phyloP scores from a whole-genome alignment of 2,888 invertebrate species.

The Ophion ellenae region DNA sequence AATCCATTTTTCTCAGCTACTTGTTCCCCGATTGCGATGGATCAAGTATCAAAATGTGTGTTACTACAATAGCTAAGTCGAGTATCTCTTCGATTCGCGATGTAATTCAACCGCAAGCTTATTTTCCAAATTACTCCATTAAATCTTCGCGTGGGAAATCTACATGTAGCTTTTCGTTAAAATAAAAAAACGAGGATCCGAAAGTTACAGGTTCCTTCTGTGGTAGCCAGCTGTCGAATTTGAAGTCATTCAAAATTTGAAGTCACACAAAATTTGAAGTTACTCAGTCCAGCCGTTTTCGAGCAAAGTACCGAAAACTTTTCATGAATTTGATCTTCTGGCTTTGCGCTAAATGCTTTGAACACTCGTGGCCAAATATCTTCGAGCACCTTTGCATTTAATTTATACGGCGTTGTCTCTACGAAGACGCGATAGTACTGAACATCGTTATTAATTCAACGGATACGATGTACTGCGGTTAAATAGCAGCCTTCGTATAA shows the following conservation, averaged over 20 bases:
- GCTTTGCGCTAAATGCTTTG: neutral
- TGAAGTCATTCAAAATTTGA: neutral
- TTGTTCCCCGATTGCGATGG: no score
- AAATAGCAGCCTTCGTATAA: neutral
- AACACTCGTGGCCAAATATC: neutral
- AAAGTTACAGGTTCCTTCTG: neutral
- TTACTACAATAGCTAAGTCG: no score
- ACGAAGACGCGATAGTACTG: neutral
- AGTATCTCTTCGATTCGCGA: no score
- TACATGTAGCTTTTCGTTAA: neutral
- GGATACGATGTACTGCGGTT: slow-evolving; percentile 1
- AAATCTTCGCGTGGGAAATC: neutral
- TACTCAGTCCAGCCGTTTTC: neutral
- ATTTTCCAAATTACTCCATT: neutral
- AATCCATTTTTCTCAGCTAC: no score
- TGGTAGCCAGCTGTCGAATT: no score
- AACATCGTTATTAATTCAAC: slow-evolving; percentile 9
- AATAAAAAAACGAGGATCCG: neutral
- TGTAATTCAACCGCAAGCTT: neutral
- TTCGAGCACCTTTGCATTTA: neutral
- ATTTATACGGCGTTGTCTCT: neutral
- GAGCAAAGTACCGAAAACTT: neutral
- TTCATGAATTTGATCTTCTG: neutral
- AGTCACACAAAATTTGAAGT: neutral
- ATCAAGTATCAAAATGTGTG: no score